Evolutionary conservation across 2,888 invertebrate genomes (phyloP).

Genomic region (Perithous albicinctus): DNA sequence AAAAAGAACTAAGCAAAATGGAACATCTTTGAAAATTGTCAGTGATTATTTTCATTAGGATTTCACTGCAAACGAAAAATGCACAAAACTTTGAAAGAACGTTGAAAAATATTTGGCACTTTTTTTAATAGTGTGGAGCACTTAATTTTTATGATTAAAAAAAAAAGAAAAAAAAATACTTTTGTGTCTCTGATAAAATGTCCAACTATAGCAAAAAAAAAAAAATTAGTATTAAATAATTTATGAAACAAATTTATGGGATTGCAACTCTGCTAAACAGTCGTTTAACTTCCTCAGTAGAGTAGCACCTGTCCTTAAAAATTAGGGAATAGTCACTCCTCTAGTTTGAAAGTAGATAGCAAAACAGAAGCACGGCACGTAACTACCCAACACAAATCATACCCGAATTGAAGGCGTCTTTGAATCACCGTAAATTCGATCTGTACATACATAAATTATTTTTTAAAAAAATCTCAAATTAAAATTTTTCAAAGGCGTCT

Average conservation of each 20-base stretch:
- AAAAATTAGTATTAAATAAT: too few species aligned
- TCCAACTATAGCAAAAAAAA: not conserved
- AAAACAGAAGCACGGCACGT: slow-evolving; percentile 21
- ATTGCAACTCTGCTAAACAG: not conserved
- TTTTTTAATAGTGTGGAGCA: too few species aligned
- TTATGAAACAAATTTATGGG: not conserved
- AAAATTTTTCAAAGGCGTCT: slow-evolving; percentile 21
- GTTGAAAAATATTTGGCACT: too few species aligned
- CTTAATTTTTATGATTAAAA: too few species aligned
- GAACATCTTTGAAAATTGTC: too few species aligned
- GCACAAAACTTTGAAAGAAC: too few species aligned
- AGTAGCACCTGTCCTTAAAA: slow-evolving; percentile 30
- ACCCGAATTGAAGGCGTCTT: not conserved
- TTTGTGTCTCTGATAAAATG: not conserved
- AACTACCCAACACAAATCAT: slow-evolving; percentile 21
- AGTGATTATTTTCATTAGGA: too few species aligned
- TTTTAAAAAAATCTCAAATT: not conserved
- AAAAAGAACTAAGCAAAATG: too few species aligned
- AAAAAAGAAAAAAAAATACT: not conserved
- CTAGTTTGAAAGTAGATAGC: not conserved
- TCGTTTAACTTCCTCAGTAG: not conserved
- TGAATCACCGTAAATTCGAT: not conserved
- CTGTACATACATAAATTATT: not conserved
- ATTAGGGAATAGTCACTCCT: slow-evolving; percentile 8
- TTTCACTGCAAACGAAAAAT: too few species aligned